phyloP scores from a whole-genome alignment of 2,888 invertebrate species.

The Tanypteryx hageni region DNA sequence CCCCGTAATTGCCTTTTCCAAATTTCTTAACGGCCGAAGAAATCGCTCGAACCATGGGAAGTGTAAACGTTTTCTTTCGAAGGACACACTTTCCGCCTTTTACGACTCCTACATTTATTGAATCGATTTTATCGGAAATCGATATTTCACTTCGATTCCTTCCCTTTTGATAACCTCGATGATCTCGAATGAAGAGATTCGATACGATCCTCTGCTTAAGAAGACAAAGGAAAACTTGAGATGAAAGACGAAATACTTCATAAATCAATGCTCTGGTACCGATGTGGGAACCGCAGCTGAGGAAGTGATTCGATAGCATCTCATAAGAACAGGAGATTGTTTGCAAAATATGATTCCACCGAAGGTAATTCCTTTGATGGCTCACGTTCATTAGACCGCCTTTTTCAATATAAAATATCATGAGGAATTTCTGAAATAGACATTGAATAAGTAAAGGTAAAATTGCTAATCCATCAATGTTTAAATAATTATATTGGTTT shows the following conservation, averaged over 20 bases:
- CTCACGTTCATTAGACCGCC: no score
- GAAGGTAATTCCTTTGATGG: no score
- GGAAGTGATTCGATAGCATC: no score
- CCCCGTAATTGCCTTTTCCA: background rate
- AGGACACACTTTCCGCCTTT: background rate
- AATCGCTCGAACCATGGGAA: background rate
- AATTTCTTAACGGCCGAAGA: slow-evolving; percentile 3
- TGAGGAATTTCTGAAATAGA: no score
- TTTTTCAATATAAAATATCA: no score
- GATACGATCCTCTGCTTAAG: background rate
- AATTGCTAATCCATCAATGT: no score
- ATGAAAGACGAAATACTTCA: background rate
- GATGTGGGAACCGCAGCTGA: no score
- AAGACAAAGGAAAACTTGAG: background rate
- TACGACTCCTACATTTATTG: background rate
- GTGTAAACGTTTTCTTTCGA: background rate
- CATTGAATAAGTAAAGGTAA: no score
- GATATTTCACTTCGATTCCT: background rate
- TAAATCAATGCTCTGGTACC: no score
- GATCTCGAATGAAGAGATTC: background rate
- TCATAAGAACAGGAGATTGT: no score
- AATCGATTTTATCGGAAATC: background rate
- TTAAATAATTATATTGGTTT: no score
- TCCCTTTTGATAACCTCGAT: background rate
- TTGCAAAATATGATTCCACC: no score